Evolutionary conservation across 2,113 vertebrate species (phyloP).

Genomic region (Myxocyprinus asiaticus): DNA sequence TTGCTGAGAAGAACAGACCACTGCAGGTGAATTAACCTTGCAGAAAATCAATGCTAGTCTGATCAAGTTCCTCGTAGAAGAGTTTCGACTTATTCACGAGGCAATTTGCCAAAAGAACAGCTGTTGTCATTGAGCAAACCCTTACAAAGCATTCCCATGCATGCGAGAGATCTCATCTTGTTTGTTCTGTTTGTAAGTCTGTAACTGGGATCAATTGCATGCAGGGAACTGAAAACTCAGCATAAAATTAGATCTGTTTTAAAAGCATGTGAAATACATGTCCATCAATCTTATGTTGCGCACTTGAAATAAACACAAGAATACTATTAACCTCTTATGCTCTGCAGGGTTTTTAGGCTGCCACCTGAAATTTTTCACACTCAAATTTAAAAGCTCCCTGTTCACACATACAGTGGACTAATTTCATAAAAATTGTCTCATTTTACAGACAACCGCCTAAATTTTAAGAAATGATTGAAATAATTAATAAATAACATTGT

Average conservation of each 20-base stretch:
- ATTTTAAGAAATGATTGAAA: no score
- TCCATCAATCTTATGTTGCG: slow-evolving; percentile 1
- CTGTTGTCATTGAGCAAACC: slow-evolving; percentile 30
- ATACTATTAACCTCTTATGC: no score
- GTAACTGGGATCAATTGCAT: slow-evolving; percentile 28
- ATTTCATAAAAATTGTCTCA: no score
- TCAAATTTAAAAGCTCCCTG: no score
- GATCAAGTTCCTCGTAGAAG: slow-evolving; percentile 38
- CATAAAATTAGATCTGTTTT: slow-evolving; percentile 22
- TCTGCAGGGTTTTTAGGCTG: no score
- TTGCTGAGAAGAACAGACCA: slow-evolving; percentile 60
- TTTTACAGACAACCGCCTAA: no score
- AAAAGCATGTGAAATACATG: neutral
- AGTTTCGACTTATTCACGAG: slow-evolving; percentile 42
- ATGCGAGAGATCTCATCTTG: slow-evolving; percentile 31
- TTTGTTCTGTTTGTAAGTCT: slow-evolving; percentile 37
- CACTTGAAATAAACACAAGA: neutral
- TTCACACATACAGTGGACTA: no score
- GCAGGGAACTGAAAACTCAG: slow-evolving; percentile 24
- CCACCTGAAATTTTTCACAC: no score
- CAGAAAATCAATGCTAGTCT: slow-evolving; percentile 67
- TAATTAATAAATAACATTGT: no score
- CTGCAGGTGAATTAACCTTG: slow-evolving; percentile 49
- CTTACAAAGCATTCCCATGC: slow-evolving; percentile 50
- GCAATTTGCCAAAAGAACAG: slow-evolving; percentile 35